These are phyloP conservation scores for Macrosoma leucophasiata DNA, from an alignment of 2,888 invertebrate genomes.

Conservation along the genomic window DNA sequence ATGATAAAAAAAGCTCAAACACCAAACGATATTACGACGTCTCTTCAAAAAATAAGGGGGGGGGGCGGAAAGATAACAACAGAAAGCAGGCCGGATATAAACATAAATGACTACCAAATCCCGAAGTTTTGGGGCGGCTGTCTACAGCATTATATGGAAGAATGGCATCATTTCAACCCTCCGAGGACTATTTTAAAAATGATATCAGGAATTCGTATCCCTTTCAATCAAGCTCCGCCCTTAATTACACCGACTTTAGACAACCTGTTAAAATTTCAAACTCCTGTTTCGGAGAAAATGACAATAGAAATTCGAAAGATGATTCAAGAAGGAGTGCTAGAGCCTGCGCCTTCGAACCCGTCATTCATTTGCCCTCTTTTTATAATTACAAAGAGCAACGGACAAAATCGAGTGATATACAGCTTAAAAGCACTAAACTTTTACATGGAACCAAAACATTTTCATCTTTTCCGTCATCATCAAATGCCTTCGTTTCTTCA, in stretches of 20 bases:
- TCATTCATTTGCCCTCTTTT: conserved; percentile 15
- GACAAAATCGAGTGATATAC: conserved; percentile 14
- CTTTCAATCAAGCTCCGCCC: conserved; percentile 10
- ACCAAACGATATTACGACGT: no score
- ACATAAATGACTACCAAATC: conserved; percentile 8
- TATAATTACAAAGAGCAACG: conserved; percentile 11
- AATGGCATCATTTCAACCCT: conserved; percentile 3
- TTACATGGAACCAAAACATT: conserved; percentile 13
- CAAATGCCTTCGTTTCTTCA: conserved; percentile 15
- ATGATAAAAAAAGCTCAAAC: no score
- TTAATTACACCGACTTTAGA: conserved; percentile 8
- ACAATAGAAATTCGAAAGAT: conserved; percentile 6
- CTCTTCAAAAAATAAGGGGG: conserved; percentile 3
- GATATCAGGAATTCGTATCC: conserved; percentile 6
- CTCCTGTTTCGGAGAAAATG: conserved; percentile 7
- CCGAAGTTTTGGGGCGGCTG: conserved; percentile 12
- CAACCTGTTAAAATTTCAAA: conserved; percentile 6
- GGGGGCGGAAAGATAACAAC: neutral
- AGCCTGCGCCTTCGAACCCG: conserved; percentile 8
- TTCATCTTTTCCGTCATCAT: conserved; percentile 15
- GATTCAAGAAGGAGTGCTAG: conserved; percentile 8
- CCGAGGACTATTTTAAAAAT: conserved; percentile 8
- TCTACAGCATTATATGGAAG: conserved; percentile 7
- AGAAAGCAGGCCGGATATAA: no score
- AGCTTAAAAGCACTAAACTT: conserved; percentile 18